These are phyloP conservation scores for Agonopterix subpropinquella DNA, from an alignment of 2,888 invertebrate genomes.

Conservation along the genomic window DNA sequence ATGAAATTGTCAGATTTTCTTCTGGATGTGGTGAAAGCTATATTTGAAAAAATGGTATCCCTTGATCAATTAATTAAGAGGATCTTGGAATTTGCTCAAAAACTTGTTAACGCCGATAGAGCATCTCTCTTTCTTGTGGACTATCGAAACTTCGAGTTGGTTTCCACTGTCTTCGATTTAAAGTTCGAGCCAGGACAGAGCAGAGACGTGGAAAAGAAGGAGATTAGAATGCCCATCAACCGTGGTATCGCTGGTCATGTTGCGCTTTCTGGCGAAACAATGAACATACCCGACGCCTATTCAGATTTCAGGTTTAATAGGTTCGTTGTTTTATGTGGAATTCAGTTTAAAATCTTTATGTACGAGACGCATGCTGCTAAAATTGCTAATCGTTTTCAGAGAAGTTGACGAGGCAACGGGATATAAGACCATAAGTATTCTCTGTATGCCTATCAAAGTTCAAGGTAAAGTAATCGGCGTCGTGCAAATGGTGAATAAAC, in stretches of 20 bases:
- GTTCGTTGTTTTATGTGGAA: conserved; percentile 18
- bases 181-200: conserved; percentile 40
- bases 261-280: conserved; percentile 84
- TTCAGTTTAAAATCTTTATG: neutral
- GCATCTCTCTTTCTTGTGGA: conserved; percentile 90
- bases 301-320: conserved; percentile 84
- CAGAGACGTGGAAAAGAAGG: conserved; percentile 53
- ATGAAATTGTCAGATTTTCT: conserved; percentile 85
- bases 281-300: conserved; percentile 90
- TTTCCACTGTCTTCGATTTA: conserved; percentile 88
- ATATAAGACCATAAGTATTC: conserved; percentile 82
- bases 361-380: too few species aligned
- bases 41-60: conserved; percentile 92
- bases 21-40: conserved; percentile 86
- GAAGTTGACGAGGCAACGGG: conserved; percentile 81
- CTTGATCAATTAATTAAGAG: conserved; percentile 88
- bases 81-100: conserved; percentile 89
- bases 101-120: conserved; percentile 87
- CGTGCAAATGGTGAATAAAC: conserved; percentile 90
- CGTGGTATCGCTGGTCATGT: conserved; percentile 90
- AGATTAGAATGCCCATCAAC: conserved; percentile 82
- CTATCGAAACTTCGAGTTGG: conserved; percentile 81
- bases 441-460: conserved; percentile 92
- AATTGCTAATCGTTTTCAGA: conserved; percentile 30
- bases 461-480: conserved; percentile 87